Evolutionary conservation across 2,888 invertebrate species (phyloP), one percentile per base, ranked within the genome.

Genomic region (Noctua janthina): DNA sequence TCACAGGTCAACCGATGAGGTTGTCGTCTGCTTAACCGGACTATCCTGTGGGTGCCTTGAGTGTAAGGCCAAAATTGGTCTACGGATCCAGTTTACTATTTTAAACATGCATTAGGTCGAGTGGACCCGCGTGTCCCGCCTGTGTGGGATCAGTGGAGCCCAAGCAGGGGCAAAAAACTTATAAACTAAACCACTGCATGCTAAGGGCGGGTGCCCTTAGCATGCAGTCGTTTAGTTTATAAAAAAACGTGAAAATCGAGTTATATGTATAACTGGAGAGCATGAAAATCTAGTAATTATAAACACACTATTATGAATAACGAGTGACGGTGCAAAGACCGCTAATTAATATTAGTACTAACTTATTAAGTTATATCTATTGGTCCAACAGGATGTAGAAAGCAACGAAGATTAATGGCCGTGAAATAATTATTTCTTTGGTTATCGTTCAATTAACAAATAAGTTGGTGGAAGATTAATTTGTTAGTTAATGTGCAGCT

Each of bases 301-400:
- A 76, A 66, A 46, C 49, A 46, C 62, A 43, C 0, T 35, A 83
- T 89, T 88, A 91, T 85, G 80, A 86, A 90, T 88, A 39, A 77
- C 82, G 23, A 43, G 59, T 81, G 82, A 81, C 86, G 79, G 76
- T 76, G 86, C 83, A 88, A 92, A 87, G 85, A 82, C 78, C 78
- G 80, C 86, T 87, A 90, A 91, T 88, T 91, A 91, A 87, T 81
- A 78, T 81, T 67, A 81, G 70, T 6, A 76, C n/a, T 56, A 69
- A 81, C 68, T 83, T 69, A 80, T 49, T 49, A 23, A 67, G 79
- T 68, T 81, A 86, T 78, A 88, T 85, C 84, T 85, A 90, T 88
- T 87, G 88, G 85, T 73, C 7, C 74, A 79, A 72, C 87, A 85
- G 89, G 91, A 91, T 89, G 85, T 91, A 90, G 89, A 89, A 90